Evolutionary conservation across 1,140 invertebrate genomes (phyloP).

Genomic region (Dendroctonus ponderosae): DNA sequence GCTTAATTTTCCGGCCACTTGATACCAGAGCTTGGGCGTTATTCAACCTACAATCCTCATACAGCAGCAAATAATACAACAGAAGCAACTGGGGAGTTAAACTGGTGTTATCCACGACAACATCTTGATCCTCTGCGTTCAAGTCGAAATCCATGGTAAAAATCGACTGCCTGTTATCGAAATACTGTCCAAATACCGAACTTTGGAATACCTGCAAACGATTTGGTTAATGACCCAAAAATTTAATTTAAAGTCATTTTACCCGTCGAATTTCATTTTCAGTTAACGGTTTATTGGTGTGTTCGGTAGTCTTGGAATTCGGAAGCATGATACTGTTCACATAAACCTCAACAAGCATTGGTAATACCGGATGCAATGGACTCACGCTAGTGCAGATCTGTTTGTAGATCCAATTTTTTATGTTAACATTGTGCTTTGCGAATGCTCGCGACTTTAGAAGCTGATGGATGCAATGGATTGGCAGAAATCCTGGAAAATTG

Average conservation of each 20-base stretch:
- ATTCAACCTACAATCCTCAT: constrained; percentile 85
- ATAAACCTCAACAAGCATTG: constrained; percentile 92
- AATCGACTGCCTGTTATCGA: constrained; percentile 57
- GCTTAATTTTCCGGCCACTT: constrained; percentile 75
- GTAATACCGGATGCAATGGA: constrained; percentile 90
- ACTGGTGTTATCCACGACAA: constrained; percentile 64
- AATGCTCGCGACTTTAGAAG: constrained; percentile 92
- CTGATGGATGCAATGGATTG: constrained; percentile 97
- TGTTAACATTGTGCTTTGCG: constrained; percentile 92
- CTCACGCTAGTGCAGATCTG: constrained; percentile 85
- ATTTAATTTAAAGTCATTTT: background rate
- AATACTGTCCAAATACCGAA: constrained; percentile 70
- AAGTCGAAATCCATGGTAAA: constrained; percentile 57
- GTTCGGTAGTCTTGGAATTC: constrained; percentile 62
- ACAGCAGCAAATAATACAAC: constrained; percentile 89
- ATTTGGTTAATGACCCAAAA: background rate
- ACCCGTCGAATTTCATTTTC: constrained; percentile 83
- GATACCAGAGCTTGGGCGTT: constrained; percentile 72
- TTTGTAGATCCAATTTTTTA: constrained; percentile 93
- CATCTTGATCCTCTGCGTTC: constrained; percentile 52
- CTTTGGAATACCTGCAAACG: constrained; percentile 66
- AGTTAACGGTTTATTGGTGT: constrained; percentile 85
- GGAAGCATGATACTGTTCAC: constrained; percentile 89
- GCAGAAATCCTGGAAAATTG: constrained; percentile 73
- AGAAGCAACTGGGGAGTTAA: constrained; percentile 86